Evolutionary conservation across 1,140 invertebrate genomes (phyloP).

Genomic region (Magallana ariakensis): DNA sequence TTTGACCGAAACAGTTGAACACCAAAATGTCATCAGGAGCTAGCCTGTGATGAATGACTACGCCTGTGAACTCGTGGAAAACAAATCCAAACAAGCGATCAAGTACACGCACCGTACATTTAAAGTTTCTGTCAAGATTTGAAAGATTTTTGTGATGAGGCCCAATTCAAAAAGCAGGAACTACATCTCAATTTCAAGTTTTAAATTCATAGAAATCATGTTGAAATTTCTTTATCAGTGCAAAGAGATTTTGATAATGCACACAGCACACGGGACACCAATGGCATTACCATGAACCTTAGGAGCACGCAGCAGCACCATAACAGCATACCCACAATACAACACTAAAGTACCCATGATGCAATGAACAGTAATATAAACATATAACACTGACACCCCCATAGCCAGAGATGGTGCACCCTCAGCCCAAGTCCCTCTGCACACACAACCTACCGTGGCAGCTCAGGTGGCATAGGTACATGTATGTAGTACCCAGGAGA

Average conservation of each 20-base stretch:
- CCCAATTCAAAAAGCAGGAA: too few species aligned
- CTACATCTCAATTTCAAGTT: too few species aligned
- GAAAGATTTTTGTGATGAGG: too few species aligned
- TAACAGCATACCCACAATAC: too few species aligned
- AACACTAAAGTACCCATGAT: too few species aligned
- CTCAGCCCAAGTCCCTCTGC: background rate
- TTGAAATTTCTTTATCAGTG: too few species aligned
- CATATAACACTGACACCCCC: too few species aligned
- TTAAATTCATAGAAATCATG: too few species aligned
- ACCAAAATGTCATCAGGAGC: background rate
- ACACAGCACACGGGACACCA: background rate
- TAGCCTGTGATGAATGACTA: slow-evolving; percentile 1
- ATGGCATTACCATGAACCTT: background rate
- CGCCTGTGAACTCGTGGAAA: background rate
- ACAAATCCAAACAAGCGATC: background rate
- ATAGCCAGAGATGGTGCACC: background rate
- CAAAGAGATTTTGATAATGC: too few species aligned
- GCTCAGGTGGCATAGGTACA: background rate
- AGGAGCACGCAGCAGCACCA: too few species aligned
- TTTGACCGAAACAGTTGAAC: slow-evolving; percentile 6
- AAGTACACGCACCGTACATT: background rate
- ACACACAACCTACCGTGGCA: slow-evolving; percentile 5
- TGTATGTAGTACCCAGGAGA: background rate
- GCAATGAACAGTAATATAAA: too few species aligned
- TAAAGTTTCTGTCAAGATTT: too few species aligned